A percentile compares a stretch with the other conserved stretches of the same genome.
Conservation (phyloP, 2,797 vertebrate species). For the Ambastaia sidthimunki region DNA sequence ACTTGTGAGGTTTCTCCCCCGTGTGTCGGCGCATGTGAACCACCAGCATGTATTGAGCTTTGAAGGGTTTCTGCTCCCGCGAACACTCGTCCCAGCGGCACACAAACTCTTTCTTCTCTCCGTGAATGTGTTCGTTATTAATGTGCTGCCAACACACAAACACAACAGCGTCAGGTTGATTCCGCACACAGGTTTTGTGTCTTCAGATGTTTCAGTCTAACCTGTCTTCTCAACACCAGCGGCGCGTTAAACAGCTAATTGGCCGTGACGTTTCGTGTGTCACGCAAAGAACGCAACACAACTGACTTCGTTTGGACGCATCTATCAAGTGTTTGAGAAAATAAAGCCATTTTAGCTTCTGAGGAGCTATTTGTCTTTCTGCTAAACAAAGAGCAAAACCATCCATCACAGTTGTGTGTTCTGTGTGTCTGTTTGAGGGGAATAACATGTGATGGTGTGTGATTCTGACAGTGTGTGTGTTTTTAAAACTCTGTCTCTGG, state of each 20-base stretch:
- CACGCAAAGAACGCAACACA: slow-evolving; percentile 34
- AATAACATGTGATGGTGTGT: slow-evolving; percentile 50
- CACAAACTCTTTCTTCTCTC: slow-evolving; percentile 97
- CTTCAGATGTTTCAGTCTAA: slow-evolving; percentile 23
- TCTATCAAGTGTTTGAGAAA: slow-evolving; percentile 22
- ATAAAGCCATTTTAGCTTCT: slow-evolving; percentile 39
- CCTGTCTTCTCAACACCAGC: slow-evolving; percentile 51
- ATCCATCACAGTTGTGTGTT: slow-evolving; percentile 47
- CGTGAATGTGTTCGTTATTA: slow-evolving; percentile 97
- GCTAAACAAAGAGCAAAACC: slow-evolving; percentile 38
- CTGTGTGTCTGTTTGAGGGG: slow-evolving; percentile 23
- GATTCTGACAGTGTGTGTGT: slow-evolving; percentile 21
- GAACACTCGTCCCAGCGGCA: slow-evolving; percentile 96
- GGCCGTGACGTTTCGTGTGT: slow-evolving; percentile 33
- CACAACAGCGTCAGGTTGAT: slow-evolving; percentile 42
- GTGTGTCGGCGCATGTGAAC: slow-evolving; percentile 98
- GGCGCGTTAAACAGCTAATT: slow-evolving; percentile 53
- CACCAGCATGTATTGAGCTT: slow-evolving; percentile 98
- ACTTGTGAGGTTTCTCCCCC: slow-evolving; percentile 97
- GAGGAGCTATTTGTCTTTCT: slow-evolving; percentile 50
- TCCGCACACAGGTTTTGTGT: slow-evolving; percentile 10
- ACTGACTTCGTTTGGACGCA: neutral
- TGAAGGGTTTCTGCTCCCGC: slow-evolving; percentile 95
- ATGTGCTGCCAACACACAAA: slow-evolving; percentile 83
- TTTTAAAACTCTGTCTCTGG: slow-evolving; percentile 38